phyloP scores from a whole-genome alignment of 2,888 invertebrate species.

The Glaucopsyche alexis region DNA sequence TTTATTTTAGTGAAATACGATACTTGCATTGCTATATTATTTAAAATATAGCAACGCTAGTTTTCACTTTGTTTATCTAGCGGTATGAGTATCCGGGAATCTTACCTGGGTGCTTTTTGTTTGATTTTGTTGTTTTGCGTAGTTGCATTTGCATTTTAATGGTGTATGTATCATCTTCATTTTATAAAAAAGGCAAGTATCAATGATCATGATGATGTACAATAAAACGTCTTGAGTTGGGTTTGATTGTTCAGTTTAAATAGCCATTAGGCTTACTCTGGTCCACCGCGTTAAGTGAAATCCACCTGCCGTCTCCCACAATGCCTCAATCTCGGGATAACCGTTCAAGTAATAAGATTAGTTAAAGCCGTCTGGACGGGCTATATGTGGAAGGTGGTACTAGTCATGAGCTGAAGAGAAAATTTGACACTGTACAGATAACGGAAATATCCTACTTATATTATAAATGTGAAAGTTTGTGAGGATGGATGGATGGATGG shows the following conservation, averaged over 20 bases:
- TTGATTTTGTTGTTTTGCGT: too few species aligned
- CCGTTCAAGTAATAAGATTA: constrained; percentile 37
- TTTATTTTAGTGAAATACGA: too few species aligned
- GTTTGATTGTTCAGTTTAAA: constrained; percentile 20
- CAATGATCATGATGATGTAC: background rate
- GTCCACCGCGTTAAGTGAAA: constrained; percentile 17
- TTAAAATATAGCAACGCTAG: too few species aligned
- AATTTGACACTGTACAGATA: background rate
- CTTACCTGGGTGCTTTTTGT: too few species aligned
- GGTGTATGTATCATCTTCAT: too few species aligned
- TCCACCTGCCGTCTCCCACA: constrained; percentile 30
- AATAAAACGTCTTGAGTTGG: constrained; percentile 4
- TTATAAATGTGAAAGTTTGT: too few species aligned
- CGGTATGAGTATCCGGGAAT: too few species aligned
- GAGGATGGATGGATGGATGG: too few species aligned
- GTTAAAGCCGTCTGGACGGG: constrained; percentile 35
- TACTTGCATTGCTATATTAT: too few species aligned
- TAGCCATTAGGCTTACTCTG: constrained; percentile 19
- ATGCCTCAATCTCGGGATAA: constrained; percentile 31
- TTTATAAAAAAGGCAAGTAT: background rate
- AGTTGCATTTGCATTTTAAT: too few species aligned
- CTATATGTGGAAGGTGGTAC: constrained; percentile 25
- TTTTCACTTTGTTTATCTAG: too few species aligned
- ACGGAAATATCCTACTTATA: too few species aligned
- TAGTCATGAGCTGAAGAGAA: constrained; percentile 29